A percentile compares a stretch with the other conserved stretches of the same genome.
phyloP scores from a whole-genome alignment of 2,113 vertebrate genomes.

The Eurystomus gularis region DNA sequence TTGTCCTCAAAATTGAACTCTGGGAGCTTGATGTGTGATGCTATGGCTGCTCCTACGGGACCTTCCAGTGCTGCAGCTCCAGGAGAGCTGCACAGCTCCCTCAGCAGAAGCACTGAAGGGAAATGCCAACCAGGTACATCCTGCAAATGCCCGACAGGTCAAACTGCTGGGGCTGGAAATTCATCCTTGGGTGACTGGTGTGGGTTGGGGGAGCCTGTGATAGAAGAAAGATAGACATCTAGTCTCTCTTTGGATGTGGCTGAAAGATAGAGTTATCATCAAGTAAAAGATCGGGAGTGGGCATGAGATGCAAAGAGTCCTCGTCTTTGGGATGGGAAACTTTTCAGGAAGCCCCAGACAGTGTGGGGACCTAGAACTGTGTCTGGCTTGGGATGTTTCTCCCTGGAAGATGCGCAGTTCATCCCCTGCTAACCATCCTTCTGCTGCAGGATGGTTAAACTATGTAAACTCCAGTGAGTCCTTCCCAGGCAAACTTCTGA shows the following conservation, averaged over 20 bases:
- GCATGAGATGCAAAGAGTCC: neutral
- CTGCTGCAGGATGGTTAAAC: neutral
- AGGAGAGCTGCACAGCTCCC: neutral
- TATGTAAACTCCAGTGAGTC: neutral
- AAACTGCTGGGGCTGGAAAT: conserved; percentile 11
- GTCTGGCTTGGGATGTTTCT: neutral
- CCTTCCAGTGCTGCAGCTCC: neutral
- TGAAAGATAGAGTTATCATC: neutral
- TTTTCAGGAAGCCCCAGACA: neutral
- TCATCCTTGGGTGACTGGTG: neutral
- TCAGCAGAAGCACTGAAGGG: neutral
- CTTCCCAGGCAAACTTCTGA: neutral
- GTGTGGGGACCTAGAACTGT: neutral
- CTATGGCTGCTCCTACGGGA: neutral
- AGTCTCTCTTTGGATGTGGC: neutral
- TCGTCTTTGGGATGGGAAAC: neutral
- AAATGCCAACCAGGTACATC: neutral
- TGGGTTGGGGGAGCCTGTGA: neutral
- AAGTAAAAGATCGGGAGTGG: neutral
- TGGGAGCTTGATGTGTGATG: neutral
- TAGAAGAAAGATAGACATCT: neutral
- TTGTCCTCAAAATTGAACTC: neutral
- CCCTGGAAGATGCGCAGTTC: neutral
- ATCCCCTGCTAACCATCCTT: neutral
- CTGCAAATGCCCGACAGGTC: neutral